Evolutionary conservation across 2,797 vertebrate genomes (phyloP), one percentile per base, ranked within the genome.

Genomic region (Rachycentron canadum): DNA sequence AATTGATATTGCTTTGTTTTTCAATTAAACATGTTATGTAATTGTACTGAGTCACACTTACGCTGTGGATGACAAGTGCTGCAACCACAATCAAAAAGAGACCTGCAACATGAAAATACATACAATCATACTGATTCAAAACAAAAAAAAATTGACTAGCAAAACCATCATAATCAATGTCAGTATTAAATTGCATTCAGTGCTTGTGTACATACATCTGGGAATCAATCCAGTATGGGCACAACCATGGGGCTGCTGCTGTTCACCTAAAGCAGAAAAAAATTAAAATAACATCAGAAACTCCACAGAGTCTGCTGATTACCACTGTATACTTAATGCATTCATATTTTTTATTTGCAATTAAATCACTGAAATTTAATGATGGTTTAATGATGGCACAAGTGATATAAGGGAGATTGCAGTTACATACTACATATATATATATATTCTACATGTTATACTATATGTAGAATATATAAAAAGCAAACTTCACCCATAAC

Each of bases 31-130:
- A 30, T 21, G 9, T 43, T 52, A 1, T 52, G 23, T 53, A 25
- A 38, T 36, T 4, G 34, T n/a, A 4, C 3, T 68, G 13, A 70
- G 9, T 61, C 6, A 77, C 9, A 76, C 74, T 76, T 69, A 84
- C 43, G 3, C 61, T 2, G 0, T 0, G 5, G 23, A 68, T 11
- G 16, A 41, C 0, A 5, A 19, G 1, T 4, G 0, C 1, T 30
- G 2, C 21, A 19, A 34, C 4, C 1, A 3, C 1, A 3, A 66
- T 25, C 34, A 74, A 0, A 2, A 36, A 1, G 2, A 70, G 0
- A 43, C 0, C 86, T 88, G 73, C 1, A 61, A 76, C 68, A 61
- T 40, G 38, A 50, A 73, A 77, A 56, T 11, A 72, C 3, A 25
- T 1, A 0, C 7, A 28, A 38, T 76, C 13, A 63, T 34, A 16